phyloP scores from a whole-genome alignment of 2,888 invertebrate species.

The Amphipoea oculea region DNA sequence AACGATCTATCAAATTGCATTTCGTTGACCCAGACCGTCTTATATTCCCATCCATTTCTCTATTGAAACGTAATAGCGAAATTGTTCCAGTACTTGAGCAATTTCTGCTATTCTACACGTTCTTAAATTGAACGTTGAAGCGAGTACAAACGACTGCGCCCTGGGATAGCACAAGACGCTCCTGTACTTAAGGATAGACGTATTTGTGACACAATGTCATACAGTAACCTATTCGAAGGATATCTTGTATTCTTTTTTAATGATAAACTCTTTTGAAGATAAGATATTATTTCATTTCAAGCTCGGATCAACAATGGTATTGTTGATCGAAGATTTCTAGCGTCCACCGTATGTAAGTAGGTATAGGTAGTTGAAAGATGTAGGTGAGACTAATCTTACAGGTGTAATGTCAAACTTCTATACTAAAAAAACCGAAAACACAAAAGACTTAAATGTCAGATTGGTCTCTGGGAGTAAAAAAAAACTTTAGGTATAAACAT shows the following conservation, averaged over 20 bases:
- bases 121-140: constrained; percentile 53
- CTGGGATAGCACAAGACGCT: constrained; percentile 24
- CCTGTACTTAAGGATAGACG: constrained; percentile 9
- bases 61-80: constrained; percentile 66
- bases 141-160: constrained; percentile 45
- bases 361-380: no score
- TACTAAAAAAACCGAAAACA: no score
- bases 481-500: background rate
- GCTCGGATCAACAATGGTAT: no score
- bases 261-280: background rate
- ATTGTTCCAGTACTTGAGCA: constrained; percentile 60
- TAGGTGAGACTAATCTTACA: no score
- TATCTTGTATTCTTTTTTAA: constrained; percentile 3
- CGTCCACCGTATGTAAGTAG: background rate
- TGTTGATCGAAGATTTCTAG: no score
- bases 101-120: constrained; percentile 47
- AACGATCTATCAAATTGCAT: constrained; percentile 46
- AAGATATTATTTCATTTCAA: background rate
- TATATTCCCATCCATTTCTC: constrained; percentile 58
- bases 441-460: no score
- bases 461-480: no score
- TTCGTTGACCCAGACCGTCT: constrained; percentile 34
- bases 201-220: constrained; percentile 35
- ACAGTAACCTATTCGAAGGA: constrained; percentile 3
- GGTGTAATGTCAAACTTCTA: no score